Conservation (phyloP, 2,888 invertebrate species). For the Candidula unifasciata region DNA sequence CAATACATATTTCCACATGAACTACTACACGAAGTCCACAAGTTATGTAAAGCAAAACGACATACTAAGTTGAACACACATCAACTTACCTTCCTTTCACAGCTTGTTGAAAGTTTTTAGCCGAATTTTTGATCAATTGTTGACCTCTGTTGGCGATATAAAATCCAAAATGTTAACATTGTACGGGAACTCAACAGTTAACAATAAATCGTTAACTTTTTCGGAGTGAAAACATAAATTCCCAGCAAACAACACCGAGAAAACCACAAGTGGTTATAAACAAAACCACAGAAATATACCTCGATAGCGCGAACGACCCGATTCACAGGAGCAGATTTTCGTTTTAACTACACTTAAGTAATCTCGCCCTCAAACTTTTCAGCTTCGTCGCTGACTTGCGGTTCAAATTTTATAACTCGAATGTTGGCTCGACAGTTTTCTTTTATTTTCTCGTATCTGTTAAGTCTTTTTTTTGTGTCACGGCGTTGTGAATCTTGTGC, state of each 20-base stretch:
- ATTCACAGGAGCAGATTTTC: too few species aligned
- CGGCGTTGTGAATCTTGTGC: neutral
- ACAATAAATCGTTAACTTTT: neutral
- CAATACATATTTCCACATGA: too few species aligned
- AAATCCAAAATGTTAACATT: constrained; percentile 9
- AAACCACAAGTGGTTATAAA: neutral
- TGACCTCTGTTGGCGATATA: neutral
- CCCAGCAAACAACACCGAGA: neutral
- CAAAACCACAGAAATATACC: neutral
- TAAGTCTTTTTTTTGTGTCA: neutral
- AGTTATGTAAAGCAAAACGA: neutral
- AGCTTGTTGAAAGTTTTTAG: neutral
- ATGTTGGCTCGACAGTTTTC: neutral
- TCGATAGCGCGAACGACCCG: neutral
- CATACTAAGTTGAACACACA: neutral
- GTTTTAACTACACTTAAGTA: neutral
- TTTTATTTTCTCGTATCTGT: neutral
- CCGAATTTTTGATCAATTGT: neutral
- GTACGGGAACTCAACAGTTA: neutral
- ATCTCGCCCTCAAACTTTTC: neutral
- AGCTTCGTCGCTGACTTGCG: neutral
- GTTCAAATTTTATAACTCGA: neutral
- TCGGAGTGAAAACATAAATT: too few species aligned
- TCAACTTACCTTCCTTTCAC: neutral
- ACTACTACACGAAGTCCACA: too few species aligned